Conservation (phyloP, 2,113 vertebrate species). For the Barnardius zonarius region DNA sequence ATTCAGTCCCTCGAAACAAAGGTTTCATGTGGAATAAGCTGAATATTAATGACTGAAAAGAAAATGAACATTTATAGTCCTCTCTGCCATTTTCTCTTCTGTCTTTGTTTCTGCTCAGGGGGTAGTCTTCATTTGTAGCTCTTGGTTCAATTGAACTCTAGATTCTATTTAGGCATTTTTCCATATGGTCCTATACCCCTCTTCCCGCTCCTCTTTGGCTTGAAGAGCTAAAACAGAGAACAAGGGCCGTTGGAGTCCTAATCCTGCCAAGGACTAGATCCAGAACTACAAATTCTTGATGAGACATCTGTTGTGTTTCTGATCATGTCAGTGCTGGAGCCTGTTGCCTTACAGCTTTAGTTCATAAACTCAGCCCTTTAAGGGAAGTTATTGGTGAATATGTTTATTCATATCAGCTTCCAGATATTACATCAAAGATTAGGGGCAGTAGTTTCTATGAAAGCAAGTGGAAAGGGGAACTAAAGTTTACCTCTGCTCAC, state of each 20-base stretch:
- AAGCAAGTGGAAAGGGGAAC: not conserved
- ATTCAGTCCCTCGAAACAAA: constrained; percentile 9
- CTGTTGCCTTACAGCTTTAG: not conserved
- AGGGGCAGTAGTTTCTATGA: not conserved
- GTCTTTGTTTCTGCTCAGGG: not conserved
- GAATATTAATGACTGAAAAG: constrained; percentile 19
- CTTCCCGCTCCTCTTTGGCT: not conserved
- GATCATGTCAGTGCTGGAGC: not conserved
- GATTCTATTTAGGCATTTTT: not conserved
- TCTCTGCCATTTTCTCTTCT: not conserved
- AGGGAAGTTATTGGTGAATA: not conserved
- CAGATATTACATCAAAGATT: not conserved
- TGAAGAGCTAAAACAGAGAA: not conserved
- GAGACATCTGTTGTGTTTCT: not conserved
- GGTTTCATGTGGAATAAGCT: not conserved
- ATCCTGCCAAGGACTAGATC: not conserved
- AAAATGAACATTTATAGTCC: not conserved
- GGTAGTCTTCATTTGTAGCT: not conserved
- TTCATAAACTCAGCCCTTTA: not conserved
- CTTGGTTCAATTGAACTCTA: not conserved
- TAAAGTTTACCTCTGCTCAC: not conserved
- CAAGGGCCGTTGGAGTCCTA: not conserved
- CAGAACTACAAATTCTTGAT: not conserved
- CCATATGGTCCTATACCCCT: not conserved
- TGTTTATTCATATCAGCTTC: not conserved